phyloP scores from a whole-genome alignment of 2,113 vertebrate genomes.

The Hydrochoerus hydrochaeris region DNA sequence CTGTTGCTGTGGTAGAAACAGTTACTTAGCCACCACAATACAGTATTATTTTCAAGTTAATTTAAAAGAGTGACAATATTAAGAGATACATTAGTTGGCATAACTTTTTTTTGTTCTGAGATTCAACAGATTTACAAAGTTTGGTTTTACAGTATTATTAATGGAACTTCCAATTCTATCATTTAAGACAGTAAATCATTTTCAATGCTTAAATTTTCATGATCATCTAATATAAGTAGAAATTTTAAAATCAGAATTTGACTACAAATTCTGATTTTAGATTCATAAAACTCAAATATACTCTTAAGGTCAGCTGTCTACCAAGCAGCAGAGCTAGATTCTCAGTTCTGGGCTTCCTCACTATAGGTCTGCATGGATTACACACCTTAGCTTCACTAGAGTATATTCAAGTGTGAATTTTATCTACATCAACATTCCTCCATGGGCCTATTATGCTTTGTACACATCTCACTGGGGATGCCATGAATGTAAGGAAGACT shows the following conservation, averaged over 20 bases:
- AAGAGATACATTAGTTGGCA: neutral
- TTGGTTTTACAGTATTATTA: constrained; percentile 2
- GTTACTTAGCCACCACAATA: neutral
- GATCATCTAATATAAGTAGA: neutral
- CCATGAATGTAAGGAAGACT: neutral
- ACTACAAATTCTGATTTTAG: neutral
- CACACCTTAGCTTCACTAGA: neutral
- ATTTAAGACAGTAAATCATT: constrained; percentile 36
- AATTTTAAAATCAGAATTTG: constrained; percentile 31
- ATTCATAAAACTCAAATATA: neutral
- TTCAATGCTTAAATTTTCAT: constrained; percentile 1
- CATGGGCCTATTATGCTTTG: neutral
- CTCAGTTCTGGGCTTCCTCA: neutral
- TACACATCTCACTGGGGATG: neutral
- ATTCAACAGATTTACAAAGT: constrained; percentile 30
- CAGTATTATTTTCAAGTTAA: neutral
- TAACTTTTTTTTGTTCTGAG: constrained; percentile 23
- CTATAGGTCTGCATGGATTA: neutral
- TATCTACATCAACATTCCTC: neutral
- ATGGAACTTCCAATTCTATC: neutral
- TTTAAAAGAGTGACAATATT: neutral
- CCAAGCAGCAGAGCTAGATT: neutral
- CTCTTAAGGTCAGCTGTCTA: neutral
- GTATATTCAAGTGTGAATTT: neutral
- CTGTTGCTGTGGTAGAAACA: neutral